These are phyloP conservation scores for Orycteropus afer DNA, from an alignment of 2,113 vertebrate genomes.

Conservation along the genomic window DNA sequence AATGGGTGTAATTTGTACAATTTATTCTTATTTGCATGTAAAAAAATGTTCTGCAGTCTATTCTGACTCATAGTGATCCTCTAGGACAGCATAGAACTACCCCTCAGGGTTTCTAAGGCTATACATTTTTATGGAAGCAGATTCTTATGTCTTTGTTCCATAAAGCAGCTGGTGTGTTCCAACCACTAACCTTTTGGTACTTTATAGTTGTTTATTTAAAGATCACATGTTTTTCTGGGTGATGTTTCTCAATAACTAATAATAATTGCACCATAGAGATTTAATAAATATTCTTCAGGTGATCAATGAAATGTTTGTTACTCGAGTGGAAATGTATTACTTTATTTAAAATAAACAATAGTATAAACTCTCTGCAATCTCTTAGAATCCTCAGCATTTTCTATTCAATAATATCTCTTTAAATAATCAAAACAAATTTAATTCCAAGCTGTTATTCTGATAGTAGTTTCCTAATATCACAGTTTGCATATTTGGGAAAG, in stretches of 20 bases:
- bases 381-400: not conserved
- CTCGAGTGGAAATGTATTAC: not conserved
- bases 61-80: not conserved
- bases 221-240: not conserved
- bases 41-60: not conserved
- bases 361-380: not conserved
- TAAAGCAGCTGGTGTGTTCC: not conserved
- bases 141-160: not conserved
- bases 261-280: not conserved
- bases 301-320: not conserved
- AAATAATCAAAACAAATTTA: conserved; percentile 15
- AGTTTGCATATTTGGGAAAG: conserved; percentile 38
- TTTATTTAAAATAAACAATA: not conserved
- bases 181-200: not conserved
- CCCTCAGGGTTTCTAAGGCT: not conserved
- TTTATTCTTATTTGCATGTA: not conserved
- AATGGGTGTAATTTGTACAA: not conserved
- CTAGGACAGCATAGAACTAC: not conserved
- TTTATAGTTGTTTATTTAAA: not conserved
- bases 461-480: conserved; percentile 49
- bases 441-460: not conserved
- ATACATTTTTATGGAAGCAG: not conserved
- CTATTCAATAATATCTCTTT: not conserved
- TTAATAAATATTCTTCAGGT: not conserved
- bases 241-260: no score